Evolutionary conservation across 2,113 vertebrate species (phyloP), one percentile per base, ranked within the genome.

Genomic region (Taxidea taxus): DNA sequence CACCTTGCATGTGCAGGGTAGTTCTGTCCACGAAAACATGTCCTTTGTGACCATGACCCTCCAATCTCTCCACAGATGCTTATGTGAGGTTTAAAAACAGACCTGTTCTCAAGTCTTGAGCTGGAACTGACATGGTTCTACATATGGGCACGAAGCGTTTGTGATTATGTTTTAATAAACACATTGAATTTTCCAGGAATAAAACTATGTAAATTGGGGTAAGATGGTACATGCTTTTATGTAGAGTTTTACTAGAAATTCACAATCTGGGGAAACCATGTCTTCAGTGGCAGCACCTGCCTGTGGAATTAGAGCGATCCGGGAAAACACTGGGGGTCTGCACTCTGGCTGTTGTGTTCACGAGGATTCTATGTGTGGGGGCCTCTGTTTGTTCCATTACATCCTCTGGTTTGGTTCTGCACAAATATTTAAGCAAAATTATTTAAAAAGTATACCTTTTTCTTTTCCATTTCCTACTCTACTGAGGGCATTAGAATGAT

Each of bases 1-100:
- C 54, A 6, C 25, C 10, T 42, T 72, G 56, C 0, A 0, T 1
- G 2, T 2, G 21, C 42, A 4, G 42, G 29, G 1, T 15, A 14
- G 20, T 15, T 23, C 7, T 39, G 47, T 2, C 23, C 47, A 18
- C 0, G 18, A 37, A n/a, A 7, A 54, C 37, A 10, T 37, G 58
- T 21, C 39, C 37, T 37, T 37, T 25, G 60, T 23, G 68, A 11
- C 31, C 7, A 3, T 1, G 18, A 11, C 31, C n/a, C 49, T 60
- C 87, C 31, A 18, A 47, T 25, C 6, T 89, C 34, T 84, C 29
- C 3, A 9, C 4, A 66, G 62, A 51, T 4, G 6, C 51, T 85
- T 20, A 3, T 4, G 6, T 34, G 25, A 58, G 23, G 3, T 56
- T 23, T 29, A 37, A 51, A 58, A 83, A 39, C 13, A 70, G 56